A percentile compares a stretch with the other conserved stretches of the same genome.
These are phyloP conservation scores for Diabrotica virgifera DNA, from an alignment of 1,140 invertebrate genomes.

Conservation along the genomic window DNA sequence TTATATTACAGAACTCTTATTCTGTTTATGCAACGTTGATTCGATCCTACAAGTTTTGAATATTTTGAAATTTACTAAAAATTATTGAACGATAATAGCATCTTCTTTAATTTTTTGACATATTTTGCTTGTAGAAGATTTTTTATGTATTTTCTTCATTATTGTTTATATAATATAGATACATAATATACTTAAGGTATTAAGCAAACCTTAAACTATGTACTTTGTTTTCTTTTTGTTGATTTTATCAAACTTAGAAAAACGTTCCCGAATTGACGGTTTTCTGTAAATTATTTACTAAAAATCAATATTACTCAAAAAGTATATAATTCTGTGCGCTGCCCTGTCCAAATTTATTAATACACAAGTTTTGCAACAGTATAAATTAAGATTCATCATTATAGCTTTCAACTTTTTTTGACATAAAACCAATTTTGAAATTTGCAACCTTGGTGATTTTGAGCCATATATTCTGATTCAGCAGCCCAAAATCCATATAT, in stretches of 20 bases:
- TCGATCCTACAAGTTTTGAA: no score
- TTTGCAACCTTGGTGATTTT: slow-evolving; percentile 8
- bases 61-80: no score
- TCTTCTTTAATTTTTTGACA: no score
- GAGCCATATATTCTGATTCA: background rate
- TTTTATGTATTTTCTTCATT: background rate
- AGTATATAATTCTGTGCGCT: background rate
- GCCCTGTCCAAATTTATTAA: background rate
- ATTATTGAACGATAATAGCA: no score
- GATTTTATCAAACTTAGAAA: slow-evolving; percentile 8
- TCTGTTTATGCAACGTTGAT: no score
- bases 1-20: no score
- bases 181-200: slow-evolving; percentile 4
- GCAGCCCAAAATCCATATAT: no score
- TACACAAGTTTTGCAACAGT: slow-evolving; percentile 3
- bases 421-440: slow-evolving; percentile 6
- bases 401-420: slow-evolving; percentile 5
- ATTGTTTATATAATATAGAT: slow-evolving; percentile 9
- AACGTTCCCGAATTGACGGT: background rate
- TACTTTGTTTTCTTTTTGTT: slow-evolving; percentile 11
- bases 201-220: slow-evolving; percentile 9
- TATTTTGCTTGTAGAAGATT: no score
- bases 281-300: background rate
- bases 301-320: background rate
- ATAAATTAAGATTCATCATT: slow-evolving; percentile 3